Evolutionary conservation across 2,113 vertebrate genomes (phyloP).

Genomic region (Muntiacus muntjak): DNA sequence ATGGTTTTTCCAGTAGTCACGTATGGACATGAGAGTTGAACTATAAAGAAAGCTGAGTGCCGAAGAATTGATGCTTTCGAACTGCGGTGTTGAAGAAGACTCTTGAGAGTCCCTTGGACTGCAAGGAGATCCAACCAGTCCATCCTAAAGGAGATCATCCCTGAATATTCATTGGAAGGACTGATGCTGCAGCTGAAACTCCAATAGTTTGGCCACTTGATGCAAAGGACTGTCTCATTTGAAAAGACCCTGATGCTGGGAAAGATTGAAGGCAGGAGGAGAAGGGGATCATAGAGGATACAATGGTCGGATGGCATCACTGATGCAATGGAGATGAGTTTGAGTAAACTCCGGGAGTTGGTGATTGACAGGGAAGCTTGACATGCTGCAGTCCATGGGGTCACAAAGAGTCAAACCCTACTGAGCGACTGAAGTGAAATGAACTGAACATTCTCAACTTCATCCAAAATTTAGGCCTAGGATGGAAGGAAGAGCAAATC

Average conservation of each 20-base stretch:
- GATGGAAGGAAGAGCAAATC: not conserved
- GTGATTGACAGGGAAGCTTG: not conserved
- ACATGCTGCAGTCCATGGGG: not conserved
- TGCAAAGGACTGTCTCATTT: not conserved
- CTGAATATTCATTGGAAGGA: not conserved
- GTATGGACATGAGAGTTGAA: not conserved
- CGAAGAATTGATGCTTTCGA: not conserved
- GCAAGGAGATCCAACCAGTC: not conserved
- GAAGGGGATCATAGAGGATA: not conserved
- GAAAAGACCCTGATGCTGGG: not conserved
- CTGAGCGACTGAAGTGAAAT: not conserved
- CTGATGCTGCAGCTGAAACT: not conserved
- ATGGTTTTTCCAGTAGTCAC: not conserved
- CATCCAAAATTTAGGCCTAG: not conserved
- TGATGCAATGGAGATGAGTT: fast-evolving
- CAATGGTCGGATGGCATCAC: not conserved
- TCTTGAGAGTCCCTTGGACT: not conserved
- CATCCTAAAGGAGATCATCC: not conserved
- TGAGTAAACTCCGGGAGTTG: not conserved
- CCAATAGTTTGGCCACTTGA: not conserved
- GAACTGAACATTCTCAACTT: not conserved
- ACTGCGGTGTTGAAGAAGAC: not conserved
- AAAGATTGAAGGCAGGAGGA: not conserved
- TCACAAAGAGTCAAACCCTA: not conserved
- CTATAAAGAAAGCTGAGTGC: not conserved